Percentiles rank a stretch among this genome's conserved stretches.
Evolutionary conservation across 2,888 invertebrate species (phyloP).

Genomic region (Epiblema foenella): DNA sequence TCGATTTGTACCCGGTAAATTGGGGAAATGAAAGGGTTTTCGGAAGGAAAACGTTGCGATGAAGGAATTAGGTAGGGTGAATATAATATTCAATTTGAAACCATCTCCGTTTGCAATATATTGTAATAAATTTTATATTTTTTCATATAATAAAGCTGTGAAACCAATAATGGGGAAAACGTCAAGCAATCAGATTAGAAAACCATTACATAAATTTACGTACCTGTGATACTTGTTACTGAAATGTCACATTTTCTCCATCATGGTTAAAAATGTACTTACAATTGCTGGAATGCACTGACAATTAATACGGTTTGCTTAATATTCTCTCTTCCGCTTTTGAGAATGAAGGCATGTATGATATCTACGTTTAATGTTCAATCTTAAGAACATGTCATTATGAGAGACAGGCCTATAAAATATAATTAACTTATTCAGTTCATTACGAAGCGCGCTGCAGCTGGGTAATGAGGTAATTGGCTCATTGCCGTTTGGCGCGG

Average conservation of each 20-base stretch:
- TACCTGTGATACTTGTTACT: no score
- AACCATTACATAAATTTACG: no score
- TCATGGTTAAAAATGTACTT: no score
- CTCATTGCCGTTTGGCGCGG: constrained; percentile 23
- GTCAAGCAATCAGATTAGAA: no score
- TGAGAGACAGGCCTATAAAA: not conserved
- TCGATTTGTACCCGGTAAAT: constrained; percentile 11
- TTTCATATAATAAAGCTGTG: not conserved
- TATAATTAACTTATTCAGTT: constrained; percentile 14
- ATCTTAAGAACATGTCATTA: not conserved
- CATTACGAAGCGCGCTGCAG: not conserved
- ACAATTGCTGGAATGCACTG: no score
- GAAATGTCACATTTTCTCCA: no score
- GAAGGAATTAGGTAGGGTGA: not conserved
- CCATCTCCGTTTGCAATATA: not conserved
- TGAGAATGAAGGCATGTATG: not conserved
- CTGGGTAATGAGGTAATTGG: constrained; percentile 17
- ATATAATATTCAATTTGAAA: not conserved
- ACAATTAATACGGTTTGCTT: no score
- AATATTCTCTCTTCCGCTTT: no score
- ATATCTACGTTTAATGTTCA: not conserved
- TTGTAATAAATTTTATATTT: not conserved
- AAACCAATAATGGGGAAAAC: no score
- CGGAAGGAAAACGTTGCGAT: constrained; percentile 2
- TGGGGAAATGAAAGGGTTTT: constrained; percentile 16